These are phyloP conservation scores for Tridacna gigas DNA, from an alignment of 2,888 invertebrate species.

Conservation along the genomic window DNA sequence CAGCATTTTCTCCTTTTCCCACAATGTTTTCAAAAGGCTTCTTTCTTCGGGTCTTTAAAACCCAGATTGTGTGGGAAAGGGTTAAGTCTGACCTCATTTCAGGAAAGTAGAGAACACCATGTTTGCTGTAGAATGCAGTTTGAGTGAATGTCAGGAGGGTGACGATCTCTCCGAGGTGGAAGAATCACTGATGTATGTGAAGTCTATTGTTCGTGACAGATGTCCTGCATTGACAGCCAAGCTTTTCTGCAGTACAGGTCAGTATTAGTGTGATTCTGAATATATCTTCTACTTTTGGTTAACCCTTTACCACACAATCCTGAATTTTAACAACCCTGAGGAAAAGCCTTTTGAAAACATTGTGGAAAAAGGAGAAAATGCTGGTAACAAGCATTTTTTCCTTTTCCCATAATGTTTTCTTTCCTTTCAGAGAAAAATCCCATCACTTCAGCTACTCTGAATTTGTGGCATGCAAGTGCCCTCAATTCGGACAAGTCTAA, in stretches of 20 bases:
- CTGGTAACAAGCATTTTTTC: too few species aligned
- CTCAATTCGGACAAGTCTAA: too few species aligned
- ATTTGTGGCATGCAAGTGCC: too few species aligned
- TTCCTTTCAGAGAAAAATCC: too few species aligned
- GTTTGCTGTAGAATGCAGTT: conserved; percentile 28
- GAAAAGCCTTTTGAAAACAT: too few species aligned
- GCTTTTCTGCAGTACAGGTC: conserved; percentile 24
- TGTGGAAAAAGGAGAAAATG: too few species aligned
- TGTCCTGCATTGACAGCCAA: conserved; percentile 14
- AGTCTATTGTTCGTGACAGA: conserved; percentile 27
- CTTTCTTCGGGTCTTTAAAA: too few species aligned
- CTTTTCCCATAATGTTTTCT: too few species aligned
- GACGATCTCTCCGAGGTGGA: conserved; percentile 6
- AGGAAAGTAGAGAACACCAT: conserved; percentile 24
- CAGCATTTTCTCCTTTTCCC: conserved; percentile 7
- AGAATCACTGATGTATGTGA: conserved; percentile 25
- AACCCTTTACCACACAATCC: too few species aligned
- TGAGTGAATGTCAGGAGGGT: conserved; percentile 20
- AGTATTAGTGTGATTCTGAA: not conserved
- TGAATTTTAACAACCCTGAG: too few species aligned
- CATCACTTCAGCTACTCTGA: too few species aligned
- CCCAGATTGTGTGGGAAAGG: not conserved
- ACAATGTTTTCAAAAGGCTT: not conserved
- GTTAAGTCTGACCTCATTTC: not conserved
- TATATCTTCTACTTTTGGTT: too few species aligned